Evolutionary conservation across 2,888 invertebrate genomes (phyloP), one percentile per base, ranked within the genome.

Genomic region (Argynnis bischoffii): DNA sequence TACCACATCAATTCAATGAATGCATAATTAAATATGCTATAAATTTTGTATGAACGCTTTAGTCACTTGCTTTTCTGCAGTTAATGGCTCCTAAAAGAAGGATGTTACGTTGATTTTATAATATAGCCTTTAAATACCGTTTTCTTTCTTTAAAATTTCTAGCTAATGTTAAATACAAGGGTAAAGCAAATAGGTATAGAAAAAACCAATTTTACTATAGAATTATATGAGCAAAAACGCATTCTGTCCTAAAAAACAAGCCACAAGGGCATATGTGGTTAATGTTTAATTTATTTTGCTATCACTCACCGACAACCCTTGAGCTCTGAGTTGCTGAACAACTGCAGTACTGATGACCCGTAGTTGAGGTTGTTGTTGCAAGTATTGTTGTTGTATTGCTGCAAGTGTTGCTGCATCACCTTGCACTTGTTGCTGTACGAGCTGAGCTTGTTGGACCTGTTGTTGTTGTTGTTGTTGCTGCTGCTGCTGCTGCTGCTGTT

Each of bases 311-410:
- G 92, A 86, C 68, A 93, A 81, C 14, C 93, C 93, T 74, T 93
- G 93, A 2, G 93, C 93, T 72, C 93, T 86, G 69, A 94, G 87
- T 79, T 95, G 94, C 69, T 94, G 94, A 55, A 94, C 91, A 55
- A 93, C 92, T 61, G 93, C 93, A 16, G 93, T 89, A 83, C 94
- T 94, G 73, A 94, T 93, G 72, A 94, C 94, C 76, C 94, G 88
- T 63, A 93, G 80, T 73, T 94, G 94, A 31, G 94, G 94, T 59
- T 91, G 93, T 66, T 93, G 93, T 67, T 92, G 92, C 74, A 91
- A 65, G 57, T 93, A 90, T 72, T 92, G 91, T 76, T 91, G 90
- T 74, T 92, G 93, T 73, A 93, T 82, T n/a, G 92, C 92, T 0
- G 91, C 92, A 59, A 92, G 80, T 1, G 91, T 90, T 8, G 90